phyloP scores from a whole-genome alignment of 2,888 invertebrate species.

The Sinhomidia bicolor region DNA sequence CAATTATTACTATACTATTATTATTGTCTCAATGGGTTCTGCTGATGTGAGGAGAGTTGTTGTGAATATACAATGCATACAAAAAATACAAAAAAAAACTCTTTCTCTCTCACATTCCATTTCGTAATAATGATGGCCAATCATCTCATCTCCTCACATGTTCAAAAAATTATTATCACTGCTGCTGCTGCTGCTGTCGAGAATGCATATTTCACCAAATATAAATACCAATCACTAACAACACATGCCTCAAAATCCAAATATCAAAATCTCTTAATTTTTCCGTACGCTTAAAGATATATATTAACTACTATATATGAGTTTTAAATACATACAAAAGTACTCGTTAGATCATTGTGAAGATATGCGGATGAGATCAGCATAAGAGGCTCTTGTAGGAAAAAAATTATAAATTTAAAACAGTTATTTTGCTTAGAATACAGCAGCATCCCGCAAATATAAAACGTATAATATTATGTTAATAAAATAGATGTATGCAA shows the following conservation, averaged over 20 bases:
- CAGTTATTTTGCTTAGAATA: slow-evolving; percentile 44
- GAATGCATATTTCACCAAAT: neutral
- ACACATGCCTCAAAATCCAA: slow-evolving; percentile 10
- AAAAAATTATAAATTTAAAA: slow-evolving; percentile 60
- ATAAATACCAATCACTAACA: slow-evolving; percentile 29
- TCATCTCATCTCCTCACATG: slow-evolving; percentile 20
- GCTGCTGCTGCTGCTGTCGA: neutral
- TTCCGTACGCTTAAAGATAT: slow-evolving; percentile 5
- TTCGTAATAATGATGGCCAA: slow-evolving; percentile 33
- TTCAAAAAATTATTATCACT: slow-evolving; percentile 18
- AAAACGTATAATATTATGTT: neutral
- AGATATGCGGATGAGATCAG: slow-evolving; percentile 27
- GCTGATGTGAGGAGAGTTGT: neutral
- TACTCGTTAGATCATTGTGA: neutral
- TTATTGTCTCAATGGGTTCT: slow-evolving; percentile 12
- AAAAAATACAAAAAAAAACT: neutral
- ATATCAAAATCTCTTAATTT: neutral
- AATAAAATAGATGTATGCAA: neutral
- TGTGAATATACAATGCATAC: neutral
- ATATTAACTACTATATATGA: neutral
- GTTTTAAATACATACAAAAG: neutral
- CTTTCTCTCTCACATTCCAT: slow-evolving; percentile 5
- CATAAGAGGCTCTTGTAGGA: neutral
- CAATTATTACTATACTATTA: slow-evolving; percentile 8
- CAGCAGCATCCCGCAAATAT: neutral